Evolutionary conservation across 2,888 invertebrate genomes (phyloP).

Genomic region (Actias luna): DNA sequence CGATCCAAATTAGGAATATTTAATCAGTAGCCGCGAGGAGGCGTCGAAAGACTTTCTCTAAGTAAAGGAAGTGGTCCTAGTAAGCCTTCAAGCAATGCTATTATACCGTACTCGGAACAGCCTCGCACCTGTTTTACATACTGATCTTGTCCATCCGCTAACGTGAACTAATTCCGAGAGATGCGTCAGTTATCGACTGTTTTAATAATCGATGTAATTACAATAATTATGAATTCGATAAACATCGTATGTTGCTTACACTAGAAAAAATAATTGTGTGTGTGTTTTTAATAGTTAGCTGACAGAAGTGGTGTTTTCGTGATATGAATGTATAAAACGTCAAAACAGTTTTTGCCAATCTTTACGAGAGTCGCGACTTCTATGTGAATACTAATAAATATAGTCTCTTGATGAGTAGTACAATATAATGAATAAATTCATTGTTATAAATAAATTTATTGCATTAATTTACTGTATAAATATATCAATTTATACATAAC

Average conservation of each 20-base stretch:
- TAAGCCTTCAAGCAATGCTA: slow-evolving; percentile 50
- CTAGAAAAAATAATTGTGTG: neutral
- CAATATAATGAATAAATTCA: too few species aligned
- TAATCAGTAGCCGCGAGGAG: slow-evolving; percentile 18
- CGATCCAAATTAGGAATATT: slow-evolving; percentile 15
- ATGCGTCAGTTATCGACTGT: slow-evolving; percentile 52
- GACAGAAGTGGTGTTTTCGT: neutral
- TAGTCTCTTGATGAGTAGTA: too few species aligned
- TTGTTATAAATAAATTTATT: too few species aligned
- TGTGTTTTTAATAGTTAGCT: neutral
- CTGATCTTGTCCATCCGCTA: slow-evolving; percentile 63
- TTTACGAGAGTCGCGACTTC: too few species aligned
- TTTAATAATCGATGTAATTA: slow-evolving; percentile 38
- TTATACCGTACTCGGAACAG: slow-evolving; percentile 60
- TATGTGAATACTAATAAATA: too few species aligned
- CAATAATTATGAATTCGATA: slow-evolving; percentile 13
- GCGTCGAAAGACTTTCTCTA: slow-evolving; percentile 58
- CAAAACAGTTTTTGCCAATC: too few species aligned
- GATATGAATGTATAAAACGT: too few species aligned
- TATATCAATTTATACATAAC: too few species aligned
- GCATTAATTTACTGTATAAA: too few species aligned
- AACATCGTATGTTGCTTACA: neutral
- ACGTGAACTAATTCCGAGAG: slow-evolving; percentile 71
- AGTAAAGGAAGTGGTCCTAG: slow-evolving; percentile 53
- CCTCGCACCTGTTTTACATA: slow-evolving; percentile 74